Conservation (phyloP, 2,888 invertebrate genomes). For the Philereme transversata region DNA sequence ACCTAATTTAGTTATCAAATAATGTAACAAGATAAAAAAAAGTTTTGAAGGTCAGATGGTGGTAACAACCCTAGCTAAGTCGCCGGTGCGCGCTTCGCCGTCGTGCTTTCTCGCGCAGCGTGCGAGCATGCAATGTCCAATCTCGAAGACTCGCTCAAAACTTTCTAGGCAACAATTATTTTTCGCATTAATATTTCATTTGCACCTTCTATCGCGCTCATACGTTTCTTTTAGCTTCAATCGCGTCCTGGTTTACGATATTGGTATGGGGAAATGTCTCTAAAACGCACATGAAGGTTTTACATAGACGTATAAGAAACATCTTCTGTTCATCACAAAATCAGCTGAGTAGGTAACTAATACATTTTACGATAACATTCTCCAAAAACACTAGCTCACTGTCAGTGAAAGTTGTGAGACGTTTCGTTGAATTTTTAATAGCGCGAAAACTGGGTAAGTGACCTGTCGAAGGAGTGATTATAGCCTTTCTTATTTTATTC, state of each 20-base stretch:
- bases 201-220: constrained; percentile 63
- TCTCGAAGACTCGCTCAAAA: constrained; percentile 73
- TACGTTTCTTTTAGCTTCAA: constrained; percentile 41
- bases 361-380: constrained; percentile 44
- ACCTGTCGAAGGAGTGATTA: constrained; percentile 69
- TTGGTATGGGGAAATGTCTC: background rate
- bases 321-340: constrained; percentile 1
- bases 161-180: constrained; percentile 83
- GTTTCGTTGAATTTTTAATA: constrained; percentile 80
- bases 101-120: constrained; percentile 82
- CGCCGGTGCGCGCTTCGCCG: constrained; percentile 47
- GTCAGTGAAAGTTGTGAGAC: constrained; percentile 79
- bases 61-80: constrained; percentile 36
- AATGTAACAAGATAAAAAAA: background rate
- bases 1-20: background rate
- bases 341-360: constrained; percentile 12
- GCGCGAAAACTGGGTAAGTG: constrained; percentile 75
- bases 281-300: background rate
- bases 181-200: constrained; percentile 82
- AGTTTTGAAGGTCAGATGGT: constrained; percentile 34
- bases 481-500: constrained; percentile 77
- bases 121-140: constrained; percentile 80
- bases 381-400: constrained; percentile 54
- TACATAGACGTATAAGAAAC: background rate
- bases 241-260: constrained; percentile 32